Evolutionary conservation across 1,140 invertebrate species (phyloP), one percentile per base, ranked within the genome.

Genomic region (Brevipalpus yothersi): DNA sequence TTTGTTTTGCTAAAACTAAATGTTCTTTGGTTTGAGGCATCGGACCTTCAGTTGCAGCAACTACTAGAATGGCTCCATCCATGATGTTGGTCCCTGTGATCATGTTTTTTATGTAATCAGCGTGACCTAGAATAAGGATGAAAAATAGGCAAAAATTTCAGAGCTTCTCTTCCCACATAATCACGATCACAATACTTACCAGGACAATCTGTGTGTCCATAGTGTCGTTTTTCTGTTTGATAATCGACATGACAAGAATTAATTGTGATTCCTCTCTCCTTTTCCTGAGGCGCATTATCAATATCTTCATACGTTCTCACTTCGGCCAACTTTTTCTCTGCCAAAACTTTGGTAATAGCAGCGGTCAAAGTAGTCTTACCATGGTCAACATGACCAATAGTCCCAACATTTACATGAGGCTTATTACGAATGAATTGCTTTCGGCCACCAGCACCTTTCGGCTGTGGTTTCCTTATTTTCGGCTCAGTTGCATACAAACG

Each of bases 81-180:
- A 99, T 97, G 72, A 96, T 91, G 4, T 89, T 80, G 17, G 94
- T 88, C 51, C 94, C 94, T 43, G 89, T 95, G 51, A 98, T 98
- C 94, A 98, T 98, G 71, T 98, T 98, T 79, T 86, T 97, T 62
- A 97, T 93, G 66, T 94, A 97, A 81, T 97, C 92, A 58, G 90
- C 87, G 77, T 70, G 94, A 19, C 88, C 88, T 17, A 91, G 23
- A 39, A 54, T 41, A 10, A 41, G 4, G 43, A 42, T 57, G 10
- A 11, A 5, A 11, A 21, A 11, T 31, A 5, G 31, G 5, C 2
- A 31, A 5, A 31, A 31, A 31, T 31, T 31, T 31, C n/a, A n/a
- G 5, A 31, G 21, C 19, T 4, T 11, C 1, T 13, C 23, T 3
- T 39, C 39, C 3, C n/a, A n/a, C n/a, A 56, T 5, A 39, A 13